Percentiles rank a stretch among this genome's conserved stretches.
phyloP scores from a whole-genome alignment of 2,797 vertebrate genomes.

The Myotis findleyi region DNA sequence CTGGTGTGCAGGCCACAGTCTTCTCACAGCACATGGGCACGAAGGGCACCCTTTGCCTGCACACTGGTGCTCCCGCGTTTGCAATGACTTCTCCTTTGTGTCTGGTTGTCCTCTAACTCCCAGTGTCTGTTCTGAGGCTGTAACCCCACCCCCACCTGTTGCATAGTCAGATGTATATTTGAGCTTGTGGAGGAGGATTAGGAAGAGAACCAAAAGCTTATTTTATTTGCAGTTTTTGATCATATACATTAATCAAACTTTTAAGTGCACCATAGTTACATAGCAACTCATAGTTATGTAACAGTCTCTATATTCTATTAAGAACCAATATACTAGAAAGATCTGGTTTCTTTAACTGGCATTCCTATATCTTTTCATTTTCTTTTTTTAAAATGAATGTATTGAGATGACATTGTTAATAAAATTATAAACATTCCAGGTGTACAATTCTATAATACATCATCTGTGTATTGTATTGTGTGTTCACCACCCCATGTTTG shows the following conservation, averaged over 20 bases:
- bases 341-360: neutral
- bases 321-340: conserved; percentile 31
- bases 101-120: neutral
- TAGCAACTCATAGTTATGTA: neutral
- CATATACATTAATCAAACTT: neutral
- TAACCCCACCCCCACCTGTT: neutral
- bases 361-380: neutral
- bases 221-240: neutral
- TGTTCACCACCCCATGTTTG: neutral
- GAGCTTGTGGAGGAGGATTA: neutral
- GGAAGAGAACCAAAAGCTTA: neutral
- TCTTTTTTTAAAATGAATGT: neutral
- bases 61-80: neutral
- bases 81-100: neutral
- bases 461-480: neutral
- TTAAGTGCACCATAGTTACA: neutral
- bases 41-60: neutral
- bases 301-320: neutral
- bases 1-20: neutral
- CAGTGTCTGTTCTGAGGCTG: neutral
- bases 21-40: neutral
- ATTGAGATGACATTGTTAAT: neutral
- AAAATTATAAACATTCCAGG: neutral
- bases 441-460: neutral
- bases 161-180: neutral